Conservation (phyloP, 1,140 invertebrate genomes). For the Pristionchus pacificus region DNA sequence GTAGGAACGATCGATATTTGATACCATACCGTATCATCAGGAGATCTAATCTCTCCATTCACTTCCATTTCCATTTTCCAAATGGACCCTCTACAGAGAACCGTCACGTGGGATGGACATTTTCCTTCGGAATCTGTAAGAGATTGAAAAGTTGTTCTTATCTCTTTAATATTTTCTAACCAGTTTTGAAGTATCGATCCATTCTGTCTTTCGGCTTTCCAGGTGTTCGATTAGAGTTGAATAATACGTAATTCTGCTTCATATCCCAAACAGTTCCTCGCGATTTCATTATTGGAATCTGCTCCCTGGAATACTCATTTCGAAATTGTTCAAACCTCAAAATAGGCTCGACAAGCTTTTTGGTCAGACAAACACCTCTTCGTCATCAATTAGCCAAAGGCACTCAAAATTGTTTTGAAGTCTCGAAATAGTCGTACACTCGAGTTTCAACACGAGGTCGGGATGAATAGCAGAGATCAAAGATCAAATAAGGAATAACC, state of each 20-base stretch:
- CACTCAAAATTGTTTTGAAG: too few relatives aligned
- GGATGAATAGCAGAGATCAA: too few relatives aligned
- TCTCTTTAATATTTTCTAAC: conserved; percentile 15
- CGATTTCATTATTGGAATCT: conserved; percentile 22
- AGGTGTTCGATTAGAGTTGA: conserved; percentile 37
- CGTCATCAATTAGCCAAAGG: too few relatives aligned
- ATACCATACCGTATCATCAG: conserved; percentile 17
- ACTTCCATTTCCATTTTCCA: conserved; percentile 29
- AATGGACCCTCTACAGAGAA: conserved; percentile 29
- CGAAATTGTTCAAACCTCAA: not conserved
- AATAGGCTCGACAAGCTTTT: not conserved
- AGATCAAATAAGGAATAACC: too few relatives aligned
- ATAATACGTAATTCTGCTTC: conserved; percentile 33
- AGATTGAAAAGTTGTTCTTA: too few relatives aligned
- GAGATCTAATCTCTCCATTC: conserved; percentile 17
- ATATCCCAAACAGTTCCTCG: conserved; percentile 34
- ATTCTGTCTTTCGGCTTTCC: conserved; percentile 26
- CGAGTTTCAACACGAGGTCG: too few relatives aligned
- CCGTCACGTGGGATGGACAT: conserved; percentile 29
- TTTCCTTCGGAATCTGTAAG: conserved; percentile 33
- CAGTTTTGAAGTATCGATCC: conserved; percentile 30
- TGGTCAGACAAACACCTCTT: conserved; percentile 29
- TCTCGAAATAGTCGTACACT: too few relatives aligned
- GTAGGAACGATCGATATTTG: not conserved
- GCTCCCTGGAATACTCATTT: conserved; percentile 19